phyloP scores from a whole-genome alignment of 2,797 vertebrate species.

The Eulemur coronatus region DNA sequence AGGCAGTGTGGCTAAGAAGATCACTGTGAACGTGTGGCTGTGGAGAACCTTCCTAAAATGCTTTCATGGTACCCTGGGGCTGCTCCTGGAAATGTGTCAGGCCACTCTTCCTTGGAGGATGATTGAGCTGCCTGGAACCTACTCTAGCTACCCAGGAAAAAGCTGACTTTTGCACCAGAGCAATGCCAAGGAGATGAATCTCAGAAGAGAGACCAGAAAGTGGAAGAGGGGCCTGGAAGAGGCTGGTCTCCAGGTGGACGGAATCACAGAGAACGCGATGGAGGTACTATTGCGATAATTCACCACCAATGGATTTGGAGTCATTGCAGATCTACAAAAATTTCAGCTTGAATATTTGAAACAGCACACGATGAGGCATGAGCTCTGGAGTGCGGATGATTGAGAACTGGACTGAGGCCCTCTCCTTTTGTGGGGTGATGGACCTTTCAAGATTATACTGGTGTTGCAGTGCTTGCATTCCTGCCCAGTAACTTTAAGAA shows the following conservation, averaged over 20 bases:
- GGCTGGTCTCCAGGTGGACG: not conserved
- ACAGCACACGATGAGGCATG: not conserved
- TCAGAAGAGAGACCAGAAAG: not conserved
- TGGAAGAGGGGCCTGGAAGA: not conserved
- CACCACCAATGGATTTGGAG: not conserved
- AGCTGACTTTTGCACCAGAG: not conserved
- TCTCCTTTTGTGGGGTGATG: not conserved
- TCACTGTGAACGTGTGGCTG: conserved; percentile 30
- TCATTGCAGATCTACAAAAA: not conserved
- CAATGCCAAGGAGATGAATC: not conserved
- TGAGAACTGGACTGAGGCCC: not conserved
- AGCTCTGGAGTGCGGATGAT: not conserved
- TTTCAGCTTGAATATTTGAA: not conserved
- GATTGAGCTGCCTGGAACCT: not conserved
- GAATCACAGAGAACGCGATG: not conserved
- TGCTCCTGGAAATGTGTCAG: not conserved
- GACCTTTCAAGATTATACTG: not conserved
- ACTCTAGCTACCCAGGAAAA: not conserved
- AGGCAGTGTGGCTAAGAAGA: conserved; percentile 21
- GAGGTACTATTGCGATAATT: not conserved
- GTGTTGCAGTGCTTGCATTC: not conserved
- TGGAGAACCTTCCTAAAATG: conserved; percentile 20
- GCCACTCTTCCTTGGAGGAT: not conserved
- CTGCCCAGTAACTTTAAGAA: not conserved
- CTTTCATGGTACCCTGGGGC: not conserved